A percentile compares a stretch with the other conserved stretches of the same genome.
phyloP scores from a whole-genome alignment of 2,888 invertebrate genomes.

The Cheilosia soror region DNA sequence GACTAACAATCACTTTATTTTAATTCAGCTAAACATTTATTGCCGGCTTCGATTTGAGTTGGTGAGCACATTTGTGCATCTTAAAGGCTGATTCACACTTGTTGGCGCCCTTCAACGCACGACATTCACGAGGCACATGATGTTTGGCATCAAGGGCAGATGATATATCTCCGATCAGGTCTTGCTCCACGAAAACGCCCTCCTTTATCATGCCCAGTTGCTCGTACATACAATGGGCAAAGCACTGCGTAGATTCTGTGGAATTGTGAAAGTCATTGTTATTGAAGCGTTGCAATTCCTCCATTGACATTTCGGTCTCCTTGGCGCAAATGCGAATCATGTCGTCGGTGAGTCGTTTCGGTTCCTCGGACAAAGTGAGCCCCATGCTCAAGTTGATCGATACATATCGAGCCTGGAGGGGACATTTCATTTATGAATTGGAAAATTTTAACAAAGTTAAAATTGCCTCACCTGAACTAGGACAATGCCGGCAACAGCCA shows the following conservation, averaged over 20 bases:
- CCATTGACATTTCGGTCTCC: conserved; percentile 77
- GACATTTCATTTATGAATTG: background rate
- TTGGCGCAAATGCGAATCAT: conserved; percentile 77
- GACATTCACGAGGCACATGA: conserved; percentile 67
- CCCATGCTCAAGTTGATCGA: conserved; percentile 77
- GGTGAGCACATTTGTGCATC: conserved; percentile 76
- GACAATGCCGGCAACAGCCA: background rate
- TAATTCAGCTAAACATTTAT: background rate
- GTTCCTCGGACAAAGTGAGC: conserved; percentile 76
- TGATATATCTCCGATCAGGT: conserved; percentile 73
- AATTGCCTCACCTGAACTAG: conserved; percentile 29
- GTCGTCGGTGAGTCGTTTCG: conserved; percentile 74
- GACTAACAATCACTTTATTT: background rate
- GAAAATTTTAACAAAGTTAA: background rate
- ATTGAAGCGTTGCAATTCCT: conserved; percentile 76
- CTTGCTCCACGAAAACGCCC: conserved; percentile 78
- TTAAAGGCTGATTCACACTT: conserved; percentile 78
- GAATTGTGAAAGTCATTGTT: conserved; percentile 73
- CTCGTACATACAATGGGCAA: conserved; percentile 78
- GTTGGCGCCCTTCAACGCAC: conserved; percentile 73
- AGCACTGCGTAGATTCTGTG: conserved; percentile 76
- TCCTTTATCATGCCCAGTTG: conserved; percentile 77
- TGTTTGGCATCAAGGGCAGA: conserved; percentile 71
- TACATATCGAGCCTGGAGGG: conserved; percentile 75
- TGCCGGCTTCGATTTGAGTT: conserved; percentile 9